Conservation (phyloP, 2,888 invertebrate genomes). For the Chironomus tentans region DNA sequence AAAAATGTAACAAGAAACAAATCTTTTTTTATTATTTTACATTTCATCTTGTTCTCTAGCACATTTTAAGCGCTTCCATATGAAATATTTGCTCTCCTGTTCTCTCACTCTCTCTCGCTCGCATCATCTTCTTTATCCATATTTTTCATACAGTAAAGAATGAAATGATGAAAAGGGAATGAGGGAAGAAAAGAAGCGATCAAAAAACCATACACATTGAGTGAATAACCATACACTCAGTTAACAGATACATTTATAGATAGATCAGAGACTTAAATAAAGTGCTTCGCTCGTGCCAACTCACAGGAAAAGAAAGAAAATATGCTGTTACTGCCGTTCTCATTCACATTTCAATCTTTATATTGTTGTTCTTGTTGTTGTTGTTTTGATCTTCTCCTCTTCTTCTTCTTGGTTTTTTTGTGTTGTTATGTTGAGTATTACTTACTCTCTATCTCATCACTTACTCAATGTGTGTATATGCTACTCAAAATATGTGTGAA, state of each 20-base stretch:
- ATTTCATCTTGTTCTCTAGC: background rate
- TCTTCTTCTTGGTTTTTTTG: background rate
- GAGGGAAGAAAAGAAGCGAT: background rate
- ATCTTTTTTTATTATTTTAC: background rate
- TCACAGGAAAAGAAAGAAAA: background rate
- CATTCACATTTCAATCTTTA: background rate
- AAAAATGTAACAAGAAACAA: background rate
- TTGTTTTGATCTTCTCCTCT: background rate
- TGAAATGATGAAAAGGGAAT: too few species aligned
- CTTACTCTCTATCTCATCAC: too few species aligned
- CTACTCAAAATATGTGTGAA: too few species aligned
- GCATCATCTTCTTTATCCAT: too few species aligned
- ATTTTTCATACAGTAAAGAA: background rate
- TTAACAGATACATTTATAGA: constrained; percentile 24
- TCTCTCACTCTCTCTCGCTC: background rate
- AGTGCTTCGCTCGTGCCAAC: constrained; percentile 21
- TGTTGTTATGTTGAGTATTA: too few species aligned
- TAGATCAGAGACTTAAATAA: constrained; percentile 8
- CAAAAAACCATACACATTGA: background rate
- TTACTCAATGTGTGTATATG: too few species aligned
- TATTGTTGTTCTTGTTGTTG: background rate
- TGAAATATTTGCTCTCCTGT: background rate
- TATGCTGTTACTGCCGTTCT: background rate
- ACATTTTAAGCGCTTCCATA: background rate
- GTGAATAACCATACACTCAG: constrained; percentile 4